Evolutionary conservation across 2,797 vertebrate species (phyloP).

Genomic region (Rhinoraja longicauda): DNA sequence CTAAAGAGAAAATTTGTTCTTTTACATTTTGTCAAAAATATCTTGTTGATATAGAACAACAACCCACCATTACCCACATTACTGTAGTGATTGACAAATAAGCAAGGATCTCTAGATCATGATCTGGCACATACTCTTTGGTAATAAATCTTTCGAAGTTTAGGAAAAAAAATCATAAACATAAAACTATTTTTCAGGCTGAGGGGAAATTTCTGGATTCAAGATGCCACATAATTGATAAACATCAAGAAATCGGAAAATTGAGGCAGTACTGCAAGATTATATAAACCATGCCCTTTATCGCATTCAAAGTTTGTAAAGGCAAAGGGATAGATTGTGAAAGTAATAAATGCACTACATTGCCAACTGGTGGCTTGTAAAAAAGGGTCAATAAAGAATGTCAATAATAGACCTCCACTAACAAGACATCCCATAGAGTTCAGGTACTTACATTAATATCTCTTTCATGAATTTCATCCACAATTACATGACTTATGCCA

Average conservation of each 20-base stretch:
- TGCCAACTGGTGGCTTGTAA: background rate
- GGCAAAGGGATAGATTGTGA: background rate
- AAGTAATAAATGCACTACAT: background rate
- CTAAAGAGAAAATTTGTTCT: background rate
- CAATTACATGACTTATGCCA: conserved; percentile 94
- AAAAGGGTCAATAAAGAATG: too few species aligned
- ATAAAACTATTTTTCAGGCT: background rate
- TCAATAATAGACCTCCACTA: background rate
- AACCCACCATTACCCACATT: background rate
- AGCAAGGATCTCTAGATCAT: background rate
- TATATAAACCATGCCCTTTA: background rate
- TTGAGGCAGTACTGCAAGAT: background rate
- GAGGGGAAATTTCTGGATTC: background rate
- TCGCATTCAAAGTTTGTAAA: background rate
- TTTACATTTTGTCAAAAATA: background rate
- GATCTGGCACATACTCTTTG: background rate
- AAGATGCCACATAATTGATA: background rate
- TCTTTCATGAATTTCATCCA: conserved; percentile 95
- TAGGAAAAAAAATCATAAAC: background rate
- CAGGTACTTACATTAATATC: conserved; percentile 84
- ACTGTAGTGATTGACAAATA: background rate
- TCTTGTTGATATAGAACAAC: background rate
- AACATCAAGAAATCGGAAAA: background rate
- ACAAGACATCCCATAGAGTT: background rate
- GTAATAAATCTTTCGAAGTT: background rate